Base-by-base conservation (phyloP, 1,140 invertebrate species). In the Dysdera silvatica region DNA sequence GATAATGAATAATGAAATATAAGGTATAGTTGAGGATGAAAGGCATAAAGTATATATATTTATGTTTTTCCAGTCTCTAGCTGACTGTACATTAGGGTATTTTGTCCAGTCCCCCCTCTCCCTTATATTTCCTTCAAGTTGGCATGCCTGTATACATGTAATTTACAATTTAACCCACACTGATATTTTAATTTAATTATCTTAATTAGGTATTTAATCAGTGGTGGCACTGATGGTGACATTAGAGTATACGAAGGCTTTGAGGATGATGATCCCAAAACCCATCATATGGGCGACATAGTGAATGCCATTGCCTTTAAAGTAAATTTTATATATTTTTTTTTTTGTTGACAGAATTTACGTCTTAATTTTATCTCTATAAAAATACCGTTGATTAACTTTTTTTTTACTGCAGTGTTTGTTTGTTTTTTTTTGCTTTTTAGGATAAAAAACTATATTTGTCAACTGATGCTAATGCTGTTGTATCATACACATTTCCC, bases 171-270 rank as follows among this genome's bases (percentile, higher is more conserved):
- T 14, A 33, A 33, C 20, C 1, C 2, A 8, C 35, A n/a, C 12
- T n/a, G n/a, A n/a, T n/a, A n/a, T n/a, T 33, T 33, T 53, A 7
- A 18, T 33, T 7, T 33, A n/a, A 16, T 10, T 32, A 33, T 53
- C 55, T 69, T 70, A 77, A 80, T 67, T 68, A 84, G 89, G 68
- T 77, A 85, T 71, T 83, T 95, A 43, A 79, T 95, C 49, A 95
- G 91, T 12, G 89, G 89, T 80, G 92, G 93, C 24, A 82, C 83
- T 58, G 92, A 96, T 79, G 92, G 92, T 49, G 92, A 96, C 78
- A 83, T 95, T 23, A 79, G 92, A 72, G 84, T 89, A 41, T 96
- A 91, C 89, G 77, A 87, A 32, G 85, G 85, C 68, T 82, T 91
- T 69, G 85, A 89, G 72, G 82, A 83, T 72, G 74, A 76, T 67